Evolutionary conservation across 64 coral and sea anemone species (phyloP).

Genomic region (Pocillopora verrucosa): DNA sequence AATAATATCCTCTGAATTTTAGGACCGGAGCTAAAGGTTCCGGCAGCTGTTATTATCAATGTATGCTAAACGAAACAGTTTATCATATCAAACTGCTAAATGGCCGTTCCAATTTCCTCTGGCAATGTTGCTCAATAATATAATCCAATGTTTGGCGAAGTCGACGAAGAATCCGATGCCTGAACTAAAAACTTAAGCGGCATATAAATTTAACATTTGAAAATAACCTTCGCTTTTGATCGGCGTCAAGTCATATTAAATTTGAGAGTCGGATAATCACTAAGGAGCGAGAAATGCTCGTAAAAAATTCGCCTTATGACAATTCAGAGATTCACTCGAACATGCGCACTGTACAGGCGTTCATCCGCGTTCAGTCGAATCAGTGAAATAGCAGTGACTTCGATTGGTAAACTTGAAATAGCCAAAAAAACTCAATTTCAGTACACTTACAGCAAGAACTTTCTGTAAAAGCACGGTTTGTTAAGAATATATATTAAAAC

Average conservation of each 20-base stretch:
- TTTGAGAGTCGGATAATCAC: neutral
- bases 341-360: neutral
- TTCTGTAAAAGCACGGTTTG: neutral
- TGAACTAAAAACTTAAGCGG: too few species aligned
- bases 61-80: neutral
- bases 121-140: too few species aligned
- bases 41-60: neutral
- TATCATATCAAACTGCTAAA: neutral
- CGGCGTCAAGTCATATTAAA: neutral
- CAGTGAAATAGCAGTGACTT: neutral
- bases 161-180: too few species aligned
- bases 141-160: too few species aligned
- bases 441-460: neutral
- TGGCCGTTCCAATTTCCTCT: neutral
- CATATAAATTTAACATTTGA: neutral
- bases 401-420: neutral
- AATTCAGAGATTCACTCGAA: neutral
- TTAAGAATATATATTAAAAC: neutral
- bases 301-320: too few species aligned
- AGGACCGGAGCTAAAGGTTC: neutral
- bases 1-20: neutral
- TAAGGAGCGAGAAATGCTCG: neutral
- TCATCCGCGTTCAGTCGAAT: neutral
- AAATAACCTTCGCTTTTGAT: neutral
- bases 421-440: neutral